Evolutionary conservation across 2,888 invertebrate genomes (phyloP).

Genomic region (Scaptomyza flava): DNA sequence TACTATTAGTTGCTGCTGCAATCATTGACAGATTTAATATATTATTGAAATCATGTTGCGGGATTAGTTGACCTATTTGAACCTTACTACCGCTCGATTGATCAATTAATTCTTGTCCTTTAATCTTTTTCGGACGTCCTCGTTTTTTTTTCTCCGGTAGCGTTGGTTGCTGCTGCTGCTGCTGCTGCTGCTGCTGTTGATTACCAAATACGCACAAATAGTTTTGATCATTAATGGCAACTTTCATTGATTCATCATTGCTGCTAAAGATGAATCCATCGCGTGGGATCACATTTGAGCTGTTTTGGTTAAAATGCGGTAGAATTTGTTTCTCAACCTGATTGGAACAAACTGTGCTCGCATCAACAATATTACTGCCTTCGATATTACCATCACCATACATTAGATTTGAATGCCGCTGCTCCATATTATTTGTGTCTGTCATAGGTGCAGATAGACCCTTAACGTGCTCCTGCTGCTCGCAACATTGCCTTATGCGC

Average conservation of each 20-base stretch:
- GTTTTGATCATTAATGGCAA: slow-evolving; percentile 14
- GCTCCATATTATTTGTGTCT: slow-evolving; percentile 1
- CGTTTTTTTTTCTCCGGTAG: slow-evolving; percentile 92
- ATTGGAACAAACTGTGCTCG: slow-evolving; percentile 24
- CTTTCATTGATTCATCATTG: slow-evolving; percentile 38
- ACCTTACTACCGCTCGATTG: slow-evolving; percentile 86
- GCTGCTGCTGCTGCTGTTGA: slow-evolving; percentile 50
- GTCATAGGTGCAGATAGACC: background rate
- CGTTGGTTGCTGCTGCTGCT: slow-evolving; percentile 84
- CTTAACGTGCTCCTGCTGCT: slow-evolving; percentile 83
- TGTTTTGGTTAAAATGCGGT: slow-evolving; percentile 30
- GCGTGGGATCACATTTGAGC: slow-evolving; percentile 14
- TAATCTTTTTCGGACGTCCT: slow-evolving; percentile 93
- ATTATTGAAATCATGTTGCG: slow-evolving; percentile 84
- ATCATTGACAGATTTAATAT: slow-evolving; percentile 80
- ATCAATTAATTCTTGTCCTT: slow-evolving; percentile 84
- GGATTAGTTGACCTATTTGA: slow-evolving; percentile 76
- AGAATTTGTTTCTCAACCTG: slow-evolving; percentile 38
- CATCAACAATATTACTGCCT: slow-evolving; percentile 17
- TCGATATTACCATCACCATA: slow-evolving; percentile 33
- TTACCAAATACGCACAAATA: slow-evolving; percentile 53
- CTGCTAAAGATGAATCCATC: slow-evolving; percentile 31
- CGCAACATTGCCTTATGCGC: slow-evolving; percentile 88
- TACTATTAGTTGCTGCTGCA: slow-evolving; percentile 17
- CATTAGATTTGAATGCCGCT: slow-evolving; percentile 25